These are phyloP conservation scores for Salvelinus fontinalis DNA, from an alignment of 2,113 vertebrate genomes.

Conservation along the genomic window DNA sequence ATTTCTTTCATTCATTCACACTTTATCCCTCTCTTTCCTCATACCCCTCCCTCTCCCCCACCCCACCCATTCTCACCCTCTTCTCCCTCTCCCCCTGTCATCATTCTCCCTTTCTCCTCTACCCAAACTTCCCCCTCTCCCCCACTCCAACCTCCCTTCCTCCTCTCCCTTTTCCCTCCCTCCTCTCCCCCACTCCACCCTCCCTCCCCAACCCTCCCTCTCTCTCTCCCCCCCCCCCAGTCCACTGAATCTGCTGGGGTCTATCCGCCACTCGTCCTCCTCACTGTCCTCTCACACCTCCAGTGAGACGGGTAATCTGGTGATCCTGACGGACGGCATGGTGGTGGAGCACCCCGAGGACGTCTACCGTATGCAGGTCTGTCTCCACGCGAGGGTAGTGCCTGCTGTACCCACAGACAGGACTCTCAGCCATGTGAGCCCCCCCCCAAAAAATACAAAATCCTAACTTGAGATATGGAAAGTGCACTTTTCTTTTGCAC, in stretches of 20 bases:
- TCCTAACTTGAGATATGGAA: too few species aligned
- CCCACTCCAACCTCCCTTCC: not conserved
- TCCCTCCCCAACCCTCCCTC: not conserved
- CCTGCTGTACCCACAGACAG: too few species aligned
- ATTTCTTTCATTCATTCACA: not conserved
- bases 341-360: slow-evolving; percentile 89
- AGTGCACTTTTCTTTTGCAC: too few species aligned
- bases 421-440: too few species aligned
- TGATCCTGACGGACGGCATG: slow-evolving; percentile 86
- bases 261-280: slow-evolving; percentile 87
- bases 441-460: too few species aligned
- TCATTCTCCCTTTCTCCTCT: slow-evolving; percentile 4
- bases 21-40: too few species aligned
- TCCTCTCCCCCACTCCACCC: not conserved
- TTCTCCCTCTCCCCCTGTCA: not conserved
- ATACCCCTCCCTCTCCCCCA: slow-evolving; percentile 1
- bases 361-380: slow-evolving; percentile 94
- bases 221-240: slow-evolving; percentile 59
- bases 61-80: slow-evolving; percentile 6
- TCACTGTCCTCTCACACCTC: slow-evolving; percentile 89
- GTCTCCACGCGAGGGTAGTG: not conserved
- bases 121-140: not conserved
- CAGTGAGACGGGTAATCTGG: slow-evolving; percentile 87
- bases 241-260: slow-evolving; percentile 84
- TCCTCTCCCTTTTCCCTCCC: slow-evolving; percentile 21